Evolutionary conservation across 2,797 vertebrate species (phyloP), one percentile per base, ranked within the genome.

Genomic region (Tachyglossus aculeatus): DNA sequence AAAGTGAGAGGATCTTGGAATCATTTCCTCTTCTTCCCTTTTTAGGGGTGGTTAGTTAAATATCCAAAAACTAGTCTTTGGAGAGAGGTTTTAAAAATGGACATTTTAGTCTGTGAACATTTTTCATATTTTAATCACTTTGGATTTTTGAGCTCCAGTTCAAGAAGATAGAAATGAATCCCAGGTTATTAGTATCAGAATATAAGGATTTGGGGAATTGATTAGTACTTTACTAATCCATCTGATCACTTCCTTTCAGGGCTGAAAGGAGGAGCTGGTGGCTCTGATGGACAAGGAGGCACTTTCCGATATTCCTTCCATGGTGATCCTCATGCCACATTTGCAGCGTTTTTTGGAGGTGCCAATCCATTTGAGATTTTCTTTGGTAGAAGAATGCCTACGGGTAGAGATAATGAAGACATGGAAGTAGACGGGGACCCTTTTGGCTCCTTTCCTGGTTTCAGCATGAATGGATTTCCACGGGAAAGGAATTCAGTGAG

Each of bases 281-380:
- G 91, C 11, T 88, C 93, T 31, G 97, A 99, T 18, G 97, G 96
- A 24, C 98, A 96, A 62, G 95, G 95, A 48, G 95, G 93, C 74
- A 97, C 94, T 80, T 98, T 96, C 89, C 95, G 95, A 45, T 99
- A 99, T 88, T 97, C 96, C 32, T 99, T 99, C 90, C 98, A 99
- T 0, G 98, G 98, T 0, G 98, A 99, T 79, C 98, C 98, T n/a
- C 98, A 99, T 15, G 98, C 98, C 68, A 99, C 98, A 2, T 99
- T 99, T 59, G 96, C 96, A 82, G 97, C 98, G 21, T 99, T 99
- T 90, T 99, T 99, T 2, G 97, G 97, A 11, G 98, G 97, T 43
- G 94, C 97, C 62, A 99, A 98, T 86, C 98, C 98, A 48, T 99
- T 99, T 61, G 98, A 99, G 85, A 97, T 99, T 80, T 99, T 99